Base-by-base conservation (phyloP, 2,888 invertebrate species). In the Rhyacophila evoluta region DNA sequence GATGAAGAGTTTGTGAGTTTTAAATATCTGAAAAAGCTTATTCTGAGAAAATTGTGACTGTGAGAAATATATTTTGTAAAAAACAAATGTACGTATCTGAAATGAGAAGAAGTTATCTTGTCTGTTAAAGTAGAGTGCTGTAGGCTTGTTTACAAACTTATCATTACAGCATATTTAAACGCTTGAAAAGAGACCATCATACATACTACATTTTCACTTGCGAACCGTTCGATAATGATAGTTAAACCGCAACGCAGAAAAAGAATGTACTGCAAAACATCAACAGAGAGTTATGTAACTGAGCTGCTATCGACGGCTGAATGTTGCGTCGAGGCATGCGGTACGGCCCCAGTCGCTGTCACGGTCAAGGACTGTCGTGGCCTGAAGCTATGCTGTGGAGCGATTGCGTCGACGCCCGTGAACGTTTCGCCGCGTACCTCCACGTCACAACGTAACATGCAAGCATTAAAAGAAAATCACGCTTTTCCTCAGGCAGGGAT, bases 341-440 rank as follows among this genome's bases (percentile, higher is more conserved):
- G 3, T 19, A 19, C 29, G 55, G 55, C 55, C 55, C 19, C 29
- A 33, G 29, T 11, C 33, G 27, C 75, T 75, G 79, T 79, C 79
- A 76, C 79, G 79, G 79, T 75, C 79, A 79, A 79, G 79, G 76
- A 76, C 72, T 75, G 69, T 75, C 70, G n/a, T 69, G 69, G 77
- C 72, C 77, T 70, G 67, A n/a, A 37, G 75, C 15, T 72, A 19
- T 8, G 55, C 55, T 15, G 15, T 19, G 55, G 15, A 19, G 19
- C 29, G 29, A 33, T 6, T 33, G 55, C 15, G 55, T 4, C 55
- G 55, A 55, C 55, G 55, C 55, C 55, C 55, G 19, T 25, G 55
- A 55, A 55, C 55, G 55, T 8, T 55, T n/a, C n/a, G n/a, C n/a
- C n/a, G n/a, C n/a, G n/a, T n/a, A n/a, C n/a, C n/a, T n/a, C n/a